Conservation (phyloP, 2,888 invertebrate species). For the Timema podura region DNA sequence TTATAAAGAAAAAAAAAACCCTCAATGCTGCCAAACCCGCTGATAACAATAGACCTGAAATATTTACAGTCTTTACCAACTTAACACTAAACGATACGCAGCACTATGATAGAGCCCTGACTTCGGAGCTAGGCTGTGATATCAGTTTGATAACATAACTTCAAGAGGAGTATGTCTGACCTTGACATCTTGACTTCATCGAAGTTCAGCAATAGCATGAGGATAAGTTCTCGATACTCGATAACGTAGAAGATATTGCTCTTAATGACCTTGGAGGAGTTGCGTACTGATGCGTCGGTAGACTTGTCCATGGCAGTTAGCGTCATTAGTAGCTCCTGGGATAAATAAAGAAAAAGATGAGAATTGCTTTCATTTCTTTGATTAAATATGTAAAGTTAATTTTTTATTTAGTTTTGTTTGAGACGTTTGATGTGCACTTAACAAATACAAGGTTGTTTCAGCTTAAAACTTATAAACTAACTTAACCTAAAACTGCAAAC, state of each 20-base stretch:
- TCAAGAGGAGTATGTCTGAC: conserved; percentile 44
- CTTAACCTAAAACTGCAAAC: no score
- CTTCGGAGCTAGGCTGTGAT: no score
- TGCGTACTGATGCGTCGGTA: conserved; percentile 62
- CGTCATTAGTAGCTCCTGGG: conserved; percentile 78
- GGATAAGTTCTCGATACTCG: conserved; percentile 88
- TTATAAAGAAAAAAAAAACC: no score
- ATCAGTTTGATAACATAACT: no score
- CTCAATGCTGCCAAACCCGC: no score
- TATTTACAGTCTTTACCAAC: neutral
- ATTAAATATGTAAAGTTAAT: no score
- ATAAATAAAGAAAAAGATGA: conserved; percentile 35
- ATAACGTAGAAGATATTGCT: conserved; percentile 89
- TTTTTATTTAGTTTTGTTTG: no score
- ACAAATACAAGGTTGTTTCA: neutral
- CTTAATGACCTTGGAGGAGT: conserved; percentile 81
- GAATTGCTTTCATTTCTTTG: neutral
- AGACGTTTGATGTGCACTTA: no score
- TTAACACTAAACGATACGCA: no score
- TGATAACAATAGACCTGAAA: neutral
- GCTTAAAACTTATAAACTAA: no score
- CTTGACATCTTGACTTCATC: conserved; percentile 83
- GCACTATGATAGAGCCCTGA: no score
- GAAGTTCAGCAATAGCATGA: conserved; percentile 74
- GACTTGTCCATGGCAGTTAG: conserved; percentile 77